Base-by-base conservation (phyloP, 1,140 invertebrate species). In the Scaptomyza hsui region DNA sequence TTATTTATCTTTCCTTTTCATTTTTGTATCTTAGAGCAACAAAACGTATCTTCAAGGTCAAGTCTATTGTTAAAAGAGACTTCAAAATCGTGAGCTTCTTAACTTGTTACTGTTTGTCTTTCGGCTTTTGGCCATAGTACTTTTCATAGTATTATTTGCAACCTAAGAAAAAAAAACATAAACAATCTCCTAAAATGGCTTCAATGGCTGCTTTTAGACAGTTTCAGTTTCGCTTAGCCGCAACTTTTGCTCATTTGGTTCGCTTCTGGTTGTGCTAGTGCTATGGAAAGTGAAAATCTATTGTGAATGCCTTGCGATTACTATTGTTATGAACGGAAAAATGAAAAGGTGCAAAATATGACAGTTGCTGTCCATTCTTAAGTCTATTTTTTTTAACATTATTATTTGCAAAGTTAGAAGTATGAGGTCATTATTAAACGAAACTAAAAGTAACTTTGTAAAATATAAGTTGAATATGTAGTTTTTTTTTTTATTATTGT, bases 11-110 rank as follows among this genome's bases (percentile, higher is more conserved):
- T 42, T 76, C 51, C 55, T 52, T 32, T 67, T 45, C 10, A 2
- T n/a, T 55, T 39, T 35, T 39, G 44, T 49, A n/a, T 16, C 41
- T 19, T 29, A 47, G 39, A 61, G 55, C 61, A 79, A 75, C 61
- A 49, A 74, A 77, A 68, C 64, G 69, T 74, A 57, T 77, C 52
- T 71, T 78, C 82, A 88, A 88, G 82, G 82, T 82, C 82, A 75
- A 61, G 56, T 63, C 75, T 74, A 75, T 83, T 83, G 79, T 83
- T 64, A 26, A 29, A 29, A 29, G 18, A 41, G 57, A 61, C 69
- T 75, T 71, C 45, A 41, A 69, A 74, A 63, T 72, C 64, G 75
- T 75, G 75, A 78, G 75, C 75, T 83, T 86, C 81, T 77, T 83
- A 78, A 75, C 76, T 63, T 63, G 57, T 55, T 53, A 61, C 49